Percentiles rank a stretch among this genome's conserved stretches.
Conservation (phyloP, 2,888 invertebrate genomes). For the Agrotis exclamationis region DNA sequence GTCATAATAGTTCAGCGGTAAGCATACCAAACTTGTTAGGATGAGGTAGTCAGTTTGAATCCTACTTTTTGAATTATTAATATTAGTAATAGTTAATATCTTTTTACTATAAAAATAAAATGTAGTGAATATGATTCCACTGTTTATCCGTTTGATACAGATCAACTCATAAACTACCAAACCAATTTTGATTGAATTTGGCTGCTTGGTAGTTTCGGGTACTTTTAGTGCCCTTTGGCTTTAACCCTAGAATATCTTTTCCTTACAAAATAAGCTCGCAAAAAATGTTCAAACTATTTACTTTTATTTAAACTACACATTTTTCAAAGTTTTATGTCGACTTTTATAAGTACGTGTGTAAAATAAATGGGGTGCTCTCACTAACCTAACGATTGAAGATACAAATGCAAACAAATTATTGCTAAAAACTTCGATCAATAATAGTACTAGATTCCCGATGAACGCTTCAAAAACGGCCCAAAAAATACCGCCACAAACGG, state of each 20-base stretch:
- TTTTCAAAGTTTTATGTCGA: not conserved
- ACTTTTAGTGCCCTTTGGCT: slow-evolving; percentile 5
- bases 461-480: too few species aligned
- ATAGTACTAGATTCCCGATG: too few species aligned
- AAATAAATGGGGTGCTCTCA: too few species aligned
- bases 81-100: not conserved
- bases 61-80: not conserved
- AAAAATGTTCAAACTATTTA: not conserved
- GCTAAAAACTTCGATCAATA: too few species aligned
- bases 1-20: not conserved
- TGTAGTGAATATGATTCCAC: not conserved
- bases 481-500: too few species aligned
- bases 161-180: not conserved
- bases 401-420: too few species aligned
- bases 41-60: not conserved
- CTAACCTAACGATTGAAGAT: too few species aligned
- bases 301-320: too few species aligned
- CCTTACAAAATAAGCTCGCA: not conserved
- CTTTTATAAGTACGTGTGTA: too few species aligned
- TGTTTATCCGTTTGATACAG: not conserved
- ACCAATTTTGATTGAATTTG: not conserved
- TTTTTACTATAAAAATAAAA: not conserved
- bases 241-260: not conserved
- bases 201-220: not conserved
- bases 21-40: not conserved